Evolutionary conservation across 2,797 vertebrate species (phyloP), one percentile per base, ranked within the genome.

Genomic region (Sebastiscus tertius): DNA sequence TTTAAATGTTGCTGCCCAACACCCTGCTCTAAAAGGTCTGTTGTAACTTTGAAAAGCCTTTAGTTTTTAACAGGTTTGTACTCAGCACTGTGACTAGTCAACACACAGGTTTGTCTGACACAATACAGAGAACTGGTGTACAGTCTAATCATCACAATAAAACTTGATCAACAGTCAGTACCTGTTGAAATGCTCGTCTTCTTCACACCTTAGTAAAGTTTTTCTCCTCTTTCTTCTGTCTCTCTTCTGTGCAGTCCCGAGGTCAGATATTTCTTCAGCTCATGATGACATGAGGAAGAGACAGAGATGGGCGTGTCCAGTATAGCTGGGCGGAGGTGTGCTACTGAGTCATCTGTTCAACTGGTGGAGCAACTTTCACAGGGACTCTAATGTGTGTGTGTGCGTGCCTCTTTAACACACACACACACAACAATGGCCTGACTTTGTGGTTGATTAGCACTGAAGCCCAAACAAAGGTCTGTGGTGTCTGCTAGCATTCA

Each of bases 311-410:
- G 90, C 7, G 86, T 82, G 90, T 69, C 16, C 0, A 27, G 42
- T 20, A 39, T 39, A 46, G 22, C 36, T 36, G 46, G 29, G 34
- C n/a, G 77, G 69, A 31, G 63, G 39, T 39, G 66, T n/a, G 14
- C 11, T 58, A 29, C 22, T 73, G 56, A 78, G 20, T n/a, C 26
- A 85, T 69, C 39, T 27, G 83, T 70, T 81, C 2, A n/a, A 89
- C 90, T 60, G 86, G 90, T 89, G 24, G 22, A 54, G 60, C 90
- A 79, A 75, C 85, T 88, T 77, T 82, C 24, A 56, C 49, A 64
- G 67, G 3, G 10, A 39, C 14, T 67, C 7, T 36, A 39, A 4
- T 27, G 16, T 60, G 16, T 79, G 27, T 58, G 46, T 24, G 36
- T 39, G 46, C 24, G 68, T 66, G 62, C 29, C 62, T 66, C 36